Evolutionary conservation across 2,113 vertebrate species (phyloP).

Genomic region (Oxyura jamaicensis): DNA sequence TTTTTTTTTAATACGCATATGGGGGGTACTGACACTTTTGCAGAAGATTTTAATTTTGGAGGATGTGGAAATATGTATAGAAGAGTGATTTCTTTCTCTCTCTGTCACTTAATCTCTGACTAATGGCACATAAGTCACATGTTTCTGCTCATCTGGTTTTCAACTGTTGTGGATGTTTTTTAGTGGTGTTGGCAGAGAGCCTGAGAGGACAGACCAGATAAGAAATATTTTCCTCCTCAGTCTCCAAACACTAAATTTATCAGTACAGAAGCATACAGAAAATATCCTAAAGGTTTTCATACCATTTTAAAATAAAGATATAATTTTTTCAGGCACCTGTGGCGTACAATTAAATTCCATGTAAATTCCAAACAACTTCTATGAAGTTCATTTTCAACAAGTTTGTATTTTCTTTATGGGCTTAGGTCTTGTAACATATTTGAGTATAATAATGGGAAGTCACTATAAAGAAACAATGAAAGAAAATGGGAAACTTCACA

Average conservation of each 20-base stretch:
- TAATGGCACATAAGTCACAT: background rate
- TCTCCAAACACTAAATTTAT: background rate
- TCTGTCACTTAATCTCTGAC: background rate
- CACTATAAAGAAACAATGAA: background rate
- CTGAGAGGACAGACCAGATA: background rate
- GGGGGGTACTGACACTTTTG: background rate
- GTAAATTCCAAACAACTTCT: background rate
- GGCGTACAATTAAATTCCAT: fast-evolving
- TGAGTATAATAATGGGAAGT: background rate
- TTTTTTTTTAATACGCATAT: no score
- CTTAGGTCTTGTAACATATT: background rate
- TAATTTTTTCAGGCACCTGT: background rate
- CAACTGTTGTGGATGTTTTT: background rate
- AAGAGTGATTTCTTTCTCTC: background rate
- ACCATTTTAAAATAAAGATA: background rate
- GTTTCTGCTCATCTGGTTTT: background rate
- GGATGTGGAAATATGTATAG: background rate
- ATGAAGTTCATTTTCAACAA: background rate
- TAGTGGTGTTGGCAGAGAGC: background rate
- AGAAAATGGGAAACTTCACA: background rate
- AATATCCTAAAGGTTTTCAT: background rate
- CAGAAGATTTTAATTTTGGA: background rate
- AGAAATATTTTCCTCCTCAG: background rate
- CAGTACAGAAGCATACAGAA: background rate
- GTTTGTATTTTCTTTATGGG: background rate